These are phyloP conservation scores for Camponotus vicinus DNA, from an alignment of 1,140 invertebrate species.

Conservation along the genomic window DNA sequence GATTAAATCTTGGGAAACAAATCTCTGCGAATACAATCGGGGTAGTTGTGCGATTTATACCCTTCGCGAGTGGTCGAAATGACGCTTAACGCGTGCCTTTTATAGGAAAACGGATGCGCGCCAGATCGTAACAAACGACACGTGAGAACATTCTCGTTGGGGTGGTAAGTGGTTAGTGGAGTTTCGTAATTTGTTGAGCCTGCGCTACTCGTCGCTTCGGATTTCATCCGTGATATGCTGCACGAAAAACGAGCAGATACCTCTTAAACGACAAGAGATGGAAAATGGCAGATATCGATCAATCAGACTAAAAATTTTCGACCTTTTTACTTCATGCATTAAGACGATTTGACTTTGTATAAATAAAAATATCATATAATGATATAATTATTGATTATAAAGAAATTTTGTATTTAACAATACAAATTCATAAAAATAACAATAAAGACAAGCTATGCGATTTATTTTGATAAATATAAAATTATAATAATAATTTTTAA, in stretches of 20 bases:
- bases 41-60: constrained; percentile 37
- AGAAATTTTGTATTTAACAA: background rate
- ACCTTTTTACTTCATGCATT: background rate
- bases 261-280: background rate
- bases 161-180: constrained; percentile 71
- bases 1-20: constrained; percentile 34
- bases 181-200: constrained; percentile 72
- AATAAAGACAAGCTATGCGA: background rate
- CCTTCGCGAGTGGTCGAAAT: constrained; percentile 17
- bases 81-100: constrained; percentile 44
- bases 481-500: background rate
- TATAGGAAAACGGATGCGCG: constrained; percentile 21
- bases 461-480: background rate
- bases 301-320: background rate
- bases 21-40: constrained; percentile 46
- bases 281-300: background rate
- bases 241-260: constrained; percentile 16
- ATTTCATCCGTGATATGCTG: constrained; percentile 59
- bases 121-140: constrained; percentile 50
- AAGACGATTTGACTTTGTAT: background rate
- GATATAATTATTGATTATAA: background rate
- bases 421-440: background rate
- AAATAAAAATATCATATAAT: background rate
- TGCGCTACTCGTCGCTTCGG: constrained; percentile 62
- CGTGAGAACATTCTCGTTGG: constrained; percentile 27